These are phyloP conservation scores for Nannoperca obscura DNA, from an alignment of 2,797 vertebrate species.

Conservation along the genomic window DNA sequence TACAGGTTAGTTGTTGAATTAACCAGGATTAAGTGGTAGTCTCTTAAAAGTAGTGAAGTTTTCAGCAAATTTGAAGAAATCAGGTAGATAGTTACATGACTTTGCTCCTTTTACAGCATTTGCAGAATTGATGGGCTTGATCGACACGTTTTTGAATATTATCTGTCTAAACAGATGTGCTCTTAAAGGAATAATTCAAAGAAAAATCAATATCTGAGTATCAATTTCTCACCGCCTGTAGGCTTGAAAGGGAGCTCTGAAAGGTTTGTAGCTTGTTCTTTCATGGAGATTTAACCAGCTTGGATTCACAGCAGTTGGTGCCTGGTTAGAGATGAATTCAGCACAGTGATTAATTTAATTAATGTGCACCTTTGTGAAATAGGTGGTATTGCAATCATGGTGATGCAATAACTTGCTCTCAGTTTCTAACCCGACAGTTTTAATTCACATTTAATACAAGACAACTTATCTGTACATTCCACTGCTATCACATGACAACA, in stretches of 20 bases:
- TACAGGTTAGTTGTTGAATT: too few relatives aligned
- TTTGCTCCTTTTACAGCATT: too few relatives aligned
- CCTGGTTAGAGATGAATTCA: not conserved
- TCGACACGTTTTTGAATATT: slow-evolving; percentile 12
- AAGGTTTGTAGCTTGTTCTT: not conserved
- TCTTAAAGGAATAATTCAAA: slow-evolving; percentile 25
- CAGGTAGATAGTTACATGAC: too few relatives aligned
- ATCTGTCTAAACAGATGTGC: slow-evolving; percentile 27
- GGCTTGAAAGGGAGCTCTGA: slow-evolving; percentile 1
- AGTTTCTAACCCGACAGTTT: not conserved
- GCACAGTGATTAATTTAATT: not conserved
- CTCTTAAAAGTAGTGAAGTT: too few relatives aligned
- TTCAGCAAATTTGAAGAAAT: too few relatives aligned
- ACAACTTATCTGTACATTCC: not conserved
- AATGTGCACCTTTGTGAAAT: not conserved
- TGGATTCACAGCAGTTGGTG: not conserved
- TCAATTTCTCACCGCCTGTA: not conserved
- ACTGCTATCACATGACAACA: not conserved
- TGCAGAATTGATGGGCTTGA: slow-evolving; percentile 4
- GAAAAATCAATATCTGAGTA: slow-evolving; percentile 22
- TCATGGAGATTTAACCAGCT: not conserved
- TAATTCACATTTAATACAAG: not conserved
- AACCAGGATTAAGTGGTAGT: too few relatives aligned
- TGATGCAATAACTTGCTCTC: not conserved
- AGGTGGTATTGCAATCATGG: not conserved